Evolutionary conservation across 2,888 invertebrate species (phyloP).

Genomic region (Microchrysa polita): DNA sequence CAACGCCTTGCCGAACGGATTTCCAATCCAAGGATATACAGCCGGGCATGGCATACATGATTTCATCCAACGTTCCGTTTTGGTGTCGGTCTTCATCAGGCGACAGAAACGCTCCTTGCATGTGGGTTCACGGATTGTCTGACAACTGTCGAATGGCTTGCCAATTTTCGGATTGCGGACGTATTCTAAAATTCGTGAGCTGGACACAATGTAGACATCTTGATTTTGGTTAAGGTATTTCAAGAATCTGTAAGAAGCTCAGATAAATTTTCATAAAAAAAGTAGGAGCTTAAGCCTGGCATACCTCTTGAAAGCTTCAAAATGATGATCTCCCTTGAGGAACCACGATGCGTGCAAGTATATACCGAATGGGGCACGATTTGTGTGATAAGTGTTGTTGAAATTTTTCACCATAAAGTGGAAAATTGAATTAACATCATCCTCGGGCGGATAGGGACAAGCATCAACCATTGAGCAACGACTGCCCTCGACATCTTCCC

Average conservation of each 20-base stretch:
- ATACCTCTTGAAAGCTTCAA: constrained; percentile 65
- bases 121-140: constrained; percentile 52
- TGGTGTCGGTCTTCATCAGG: constrained; percentile 56
- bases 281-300: too few relatives aligned
- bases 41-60: constrained; percentile 66
- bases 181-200: constrained; percentile 59
- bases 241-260: constrained; percentile 66
- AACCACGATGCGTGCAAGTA: constrained; percentile 76
- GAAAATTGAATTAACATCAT: constrained; percentile 66
- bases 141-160: constrained; percentile 58
- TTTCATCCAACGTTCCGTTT: constrained; percentile 65
- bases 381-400: constrained; percentile 70
- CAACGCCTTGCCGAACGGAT: constrained; percentile 64
- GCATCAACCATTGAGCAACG: constrained; percentile 70
- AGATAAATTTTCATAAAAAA: too few relatives aligned
- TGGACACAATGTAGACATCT: constrained; percentile 70
- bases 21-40: constrained; percentile 68
- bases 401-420: constrained; percentile 73
- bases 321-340: constrained; percentile 63
- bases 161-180: constrained; percentile 58
- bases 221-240: constrained; percentile 66
- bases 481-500: constrained; percentile 64
- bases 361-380: constrained; percentile 74
- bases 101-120: constrained; percentile 58
- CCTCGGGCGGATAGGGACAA: constrained; percentile 65